Conservation (phyloP, 2,888 invertebrate species). For the Polia nebulosa region DNA sequence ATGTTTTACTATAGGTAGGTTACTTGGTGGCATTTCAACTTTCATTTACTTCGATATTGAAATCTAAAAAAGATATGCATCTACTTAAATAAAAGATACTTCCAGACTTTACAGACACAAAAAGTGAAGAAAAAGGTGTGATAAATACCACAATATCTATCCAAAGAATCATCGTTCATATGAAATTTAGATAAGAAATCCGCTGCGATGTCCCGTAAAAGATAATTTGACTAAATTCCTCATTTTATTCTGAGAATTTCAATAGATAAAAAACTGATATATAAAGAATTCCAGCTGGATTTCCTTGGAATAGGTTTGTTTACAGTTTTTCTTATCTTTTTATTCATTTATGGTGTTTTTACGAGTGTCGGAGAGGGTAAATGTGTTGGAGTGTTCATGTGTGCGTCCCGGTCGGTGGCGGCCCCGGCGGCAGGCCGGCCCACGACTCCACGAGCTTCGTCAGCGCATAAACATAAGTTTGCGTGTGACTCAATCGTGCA, state of each 20-base stretch:
- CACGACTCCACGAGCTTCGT: conserved; percentile 21
- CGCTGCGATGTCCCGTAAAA: conserved; percentile 18
- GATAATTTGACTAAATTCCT: conserved; percentile 35
- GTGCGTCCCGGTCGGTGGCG: conserved; percentile 63
- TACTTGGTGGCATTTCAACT: conserved; percentile 18
- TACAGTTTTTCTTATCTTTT: conserved; percentile 66
- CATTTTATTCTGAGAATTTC: conserved; percentile 40
- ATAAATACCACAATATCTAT: conserved; percentile 13
- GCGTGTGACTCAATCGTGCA: conserved; percentile 65
- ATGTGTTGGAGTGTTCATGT: conserved; percentile 67
- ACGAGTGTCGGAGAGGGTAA: conserved; percentile 64
- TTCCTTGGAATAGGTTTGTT: conserved; percentile 59
- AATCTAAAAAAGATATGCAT: background rate
- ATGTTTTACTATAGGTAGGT: conserved; percentile 15
- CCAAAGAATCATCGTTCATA: conserved; percentile 10
- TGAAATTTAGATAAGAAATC: conserved; percentile 38
- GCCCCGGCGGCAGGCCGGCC: conserved; percentile 34
- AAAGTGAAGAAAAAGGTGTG: background rate
- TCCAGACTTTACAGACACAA: conserved; percentile 3
- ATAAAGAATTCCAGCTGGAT: conserved; percentile 52
- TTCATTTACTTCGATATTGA: conserved; percentile 5
- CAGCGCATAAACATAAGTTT: conserved; percentile 69
- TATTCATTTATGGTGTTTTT: conserved; percentile 67
- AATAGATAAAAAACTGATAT: conserved; percentile 48
- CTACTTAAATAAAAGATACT: background rate